Evolutionary conservation across 2,797 vertebrate species (phyloP), one percentile per base, ranked within the genome.

Genomic region (Hippocampus kuda): DNA sequence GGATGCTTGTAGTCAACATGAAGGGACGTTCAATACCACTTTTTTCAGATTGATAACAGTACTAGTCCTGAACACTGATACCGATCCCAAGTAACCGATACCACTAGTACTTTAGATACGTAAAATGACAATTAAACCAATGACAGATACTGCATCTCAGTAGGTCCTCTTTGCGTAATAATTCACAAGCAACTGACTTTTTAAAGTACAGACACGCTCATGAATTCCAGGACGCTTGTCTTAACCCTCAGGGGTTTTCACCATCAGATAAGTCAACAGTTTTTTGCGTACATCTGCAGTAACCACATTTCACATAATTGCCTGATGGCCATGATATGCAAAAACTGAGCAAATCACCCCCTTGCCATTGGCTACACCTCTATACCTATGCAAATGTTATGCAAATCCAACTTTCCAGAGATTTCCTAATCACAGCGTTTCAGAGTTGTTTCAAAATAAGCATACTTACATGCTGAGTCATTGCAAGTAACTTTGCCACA

Each of bases 321-420:
- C 77, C 72, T 70, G 8, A 70, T 77, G 73, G 75, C 53, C 65
- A 66, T 49, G 62, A 68, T 73, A 83, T 83, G 75, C 77, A 85
- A 88, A 87, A 62, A 18, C 67, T 78, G 83, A 68, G 62, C 75
- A 84, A 84, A 88, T 70, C 20, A 42, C 61, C 68, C 63, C 44
- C 5, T n/a, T n/a, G 63, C 59, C 70, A 82, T 85, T 87, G 85
- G 82, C 67, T 69, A 49, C 26, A 60, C 16, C 46, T 4, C 15
- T 18, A 27, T 70, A 53, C 60, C 66, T 48, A 83, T 83, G 79
- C 81, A 88, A 88, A 86, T 83, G 0, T 18, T 65, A 82, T 83
- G 76, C 80, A 88, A 87, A 86, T 84, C 0, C 51, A 0, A 67
- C 72, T 79, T 80, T 80, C 68, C 66, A 76, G 66, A 77, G 66